Evolutionary conservation across 2,113 vertebrate genomes (phyloP).

Genomic region (Syrmaticus mikado): DNA sequence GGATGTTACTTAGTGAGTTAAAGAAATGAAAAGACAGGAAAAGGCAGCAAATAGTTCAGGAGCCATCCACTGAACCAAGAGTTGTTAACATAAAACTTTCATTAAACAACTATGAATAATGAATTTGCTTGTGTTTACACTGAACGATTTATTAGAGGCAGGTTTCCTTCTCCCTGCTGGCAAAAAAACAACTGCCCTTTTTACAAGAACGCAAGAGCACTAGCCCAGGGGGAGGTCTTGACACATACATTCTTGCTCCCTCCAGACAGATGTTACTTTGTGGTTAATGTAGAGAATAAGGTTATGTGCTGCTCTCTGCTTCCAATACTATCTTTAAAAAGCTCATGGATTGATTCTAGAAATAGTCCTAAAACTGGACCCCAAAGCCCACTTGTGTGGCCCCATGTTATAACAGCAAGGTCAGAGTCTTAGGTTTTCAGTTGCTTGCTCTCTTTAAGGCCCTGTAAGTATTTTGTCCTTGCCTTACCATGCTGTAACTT

Average conservation of each 20-base stretch:
- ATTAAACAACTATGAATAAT: constrained; percentile 57
- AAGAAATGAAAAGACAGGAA: background rate
- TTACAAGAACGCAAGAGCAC: background rate
- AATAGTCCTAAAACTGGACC: background rate
- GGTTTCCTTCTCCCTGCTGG: background rate
- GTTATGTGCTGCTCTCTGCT: background rate
- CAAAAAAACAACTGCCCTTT: background rate
- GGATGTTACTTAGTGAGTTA: background rate
- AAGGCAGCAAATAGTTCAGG: constrained; percentile 2
- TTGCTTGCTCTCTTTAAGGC: background rate
- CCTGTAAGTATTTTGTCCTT: background rate
- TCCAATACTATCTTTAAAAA: background rate
- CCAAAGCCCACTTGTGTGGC: background rate
- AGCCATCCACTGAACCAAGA: background rate
- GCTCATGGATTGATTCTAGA: background rate
- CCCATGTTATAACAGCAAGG: background rate
- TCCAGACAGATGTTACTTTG: background rate
- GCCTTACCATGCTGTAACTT: background rate
- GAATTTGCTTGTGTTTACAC: constrained; percentile 36
- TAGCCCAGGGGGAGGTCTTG: background rate
- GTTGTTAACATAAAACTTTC: constrained; percentile 56
- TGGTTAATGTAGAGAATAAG: background rate
- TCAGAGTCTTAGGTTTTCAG: background rate
- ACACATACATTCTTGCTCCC: rapidly evolving
- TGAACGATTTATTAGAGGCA: background rate